These are phyloP conservation scores for rabbit (Oryctolagus cuniculus) DNA, from an alignment of 2,113 vertebrate genomes.

Conservation along the genomic window DNA sequence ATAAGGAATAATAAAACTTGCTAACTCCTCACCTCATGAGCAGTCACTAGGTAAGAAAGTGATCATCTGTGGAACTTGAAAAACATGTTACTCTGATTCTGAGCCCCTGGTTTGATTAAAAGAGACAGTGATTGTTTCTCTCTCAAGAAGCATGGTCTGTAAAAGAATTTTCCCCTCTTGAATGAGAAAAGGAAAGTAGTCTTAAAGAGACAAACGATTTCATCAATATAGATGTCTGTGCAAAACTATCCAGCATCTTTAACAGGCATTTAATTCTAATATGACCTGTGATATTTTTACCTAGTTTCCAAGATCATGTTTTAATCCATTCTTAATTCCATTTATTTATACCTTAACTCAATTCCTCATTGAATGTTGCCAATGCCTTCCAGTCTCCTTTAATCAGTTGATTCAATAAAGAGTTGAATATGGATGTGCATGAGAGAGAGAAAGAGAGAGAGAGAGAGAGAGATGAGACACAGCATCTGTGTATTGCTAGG, in stretches of 20 bases:
- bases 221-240: neutral
- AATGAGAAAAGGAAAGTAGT: neutral
- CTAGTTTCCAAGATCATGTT: neutral
- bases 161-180: neutral
- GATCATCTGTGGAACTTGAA: neutral
- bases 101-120: too few species aligned
- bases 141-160: too few species aligned
- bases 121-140: neutral
- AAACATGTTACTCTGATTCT: neutral
- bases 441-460: too few species aligned
- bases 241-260: neutral
- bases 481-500: too few species aligned
- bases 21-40: neutral
- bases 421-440: too few species aligned
- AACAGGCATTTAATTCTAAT: neutral
- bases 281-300: neutral
- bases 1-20: neutral
- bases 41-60: neutral
- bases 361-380: neutral
- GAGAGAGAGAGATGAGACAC: fast-evolving
- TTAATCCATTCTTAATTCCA: neutral
- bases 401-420: neutral
- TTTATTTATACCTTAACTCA: too few species aligned
- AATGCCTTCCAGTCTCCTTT: neutral
- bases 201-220: neutral